Evolutionary conservation across 1,140 invertebrate species (phyloP), one percentile per base, ranked within the genome.

Genomic region (Heliconius hermathena): DNA sequence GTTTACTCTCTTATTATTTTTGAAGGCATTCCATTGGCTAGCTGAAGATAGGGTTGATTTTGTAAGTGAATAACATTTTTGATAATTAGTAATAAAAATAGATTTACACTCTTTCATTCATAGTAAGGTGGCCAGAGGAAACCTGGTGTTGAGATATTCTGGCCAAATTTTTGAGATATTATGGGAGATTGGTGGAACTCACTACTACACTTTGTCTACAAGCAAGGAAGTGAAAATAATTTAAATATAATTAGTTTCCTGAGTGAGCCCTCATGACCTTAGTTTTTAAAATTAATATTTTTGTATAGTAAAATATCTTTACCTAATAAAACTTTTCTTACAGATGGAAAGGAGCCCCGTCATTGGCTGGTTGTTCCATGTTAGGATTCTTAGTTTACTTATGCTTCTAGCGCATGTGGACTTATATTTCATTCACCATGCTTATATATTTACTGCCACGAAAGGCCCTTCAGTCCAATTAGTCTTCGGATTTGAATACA

Each of bases 1-100:
- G 57, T 99, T 99, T 93, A 99, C 99, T 16, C 95, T 99, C 26
- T 95, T 99, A 46, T 95, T 99, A 57, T 99, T 99, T 94, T 94
- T 99, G 20, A 99, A 99, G 95, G 99, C 99, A 94, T 99, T 99
- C 95, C 99, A 99, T 95, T 99, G 99, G 99, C 95, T 99, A 22
- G 98, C 98, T 49, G 99, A 99, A 95, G 99, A 99, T 89, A 96
- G 99, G 92, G 99, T 99, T 41, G 99, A 99, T 95, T 99, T 98
- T 96, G 99, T 99, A 96, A 98, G 97, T 96, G 95, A 54, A 72
- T 73, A 73, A 46, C 78, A 78, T 77, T 73, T 74, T 73, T 75
- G 6, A 60, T 96, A 95, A 20, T 4, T 60, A 9, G 8, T 22
- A 16, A 46, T 46, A 16, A 46, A 46, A 46, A 46, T 46, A 46